Evolutionary conservation across 2,888 invertebrate species (phyloP).

Genomic region (Pandemis heparana): DNA sequence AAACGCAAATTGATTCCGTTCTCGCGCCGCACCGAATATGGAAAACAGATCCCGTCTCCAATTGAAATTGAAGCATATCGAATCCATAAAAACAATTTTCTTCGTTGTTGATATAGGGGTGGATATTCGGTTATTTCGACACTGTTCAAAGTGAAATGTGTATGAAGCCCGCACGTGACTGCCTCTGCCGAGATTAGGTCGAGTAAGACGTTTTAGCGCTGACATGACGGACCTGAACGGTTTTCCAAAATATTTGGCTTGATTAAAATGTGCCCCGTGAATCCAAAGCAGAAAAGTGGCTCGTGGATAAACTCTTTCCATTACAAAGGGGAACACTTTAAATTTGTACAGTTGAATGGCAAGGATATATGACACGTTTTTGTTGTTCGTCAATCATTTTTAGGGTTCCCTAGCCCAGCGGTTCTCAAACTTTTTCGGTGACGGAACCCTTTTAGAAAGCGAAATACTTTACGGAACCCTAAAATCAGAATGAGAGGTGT

Average conservation of each 20-base stretch:
- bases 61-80: constrained; percentile 82
- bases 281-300: constrained; percentile 9
- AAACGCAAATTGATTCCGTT: constrained; percentile 73
- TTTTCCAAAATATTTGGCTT: constrained; percentile 16
- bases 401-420: no score
- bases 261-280: constrained; percentile 26
- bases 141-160: constrained; percentile 66
- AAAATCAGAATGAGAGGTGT: no score
- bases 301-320: not conserved
- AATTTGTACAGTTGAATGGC: not conserved
- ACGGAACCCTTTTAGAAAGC: no score
- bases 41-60: constrained; percentile 68
- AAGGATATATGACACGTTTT: not conserved
- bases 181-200: constrained; percentile 65
- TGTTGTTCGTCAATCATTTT: not conserved
- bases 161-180: constrained; percentile 76
- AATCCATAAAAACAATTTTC: constrained; percentile 83
- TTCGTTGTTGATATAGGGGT: constrained; percentile 73
- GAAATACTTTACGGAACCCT: no score
- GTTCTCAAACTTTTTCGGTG: no score
- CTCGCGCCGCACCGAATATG: constrained; percentile 65
- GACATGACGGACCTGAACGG: constrained; percentile 45
- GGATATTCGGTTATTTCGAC: constrained; percentile 66
- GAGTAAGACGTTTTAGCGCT: constrained; percentile 41
- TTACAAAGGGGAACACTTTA: not conserved